Evolutionary conservation across 2,113 vertebrate genomes (phyloP), one percentile per base, ranked within the genome.

Genomic region (Hyla sarda): DNA sequence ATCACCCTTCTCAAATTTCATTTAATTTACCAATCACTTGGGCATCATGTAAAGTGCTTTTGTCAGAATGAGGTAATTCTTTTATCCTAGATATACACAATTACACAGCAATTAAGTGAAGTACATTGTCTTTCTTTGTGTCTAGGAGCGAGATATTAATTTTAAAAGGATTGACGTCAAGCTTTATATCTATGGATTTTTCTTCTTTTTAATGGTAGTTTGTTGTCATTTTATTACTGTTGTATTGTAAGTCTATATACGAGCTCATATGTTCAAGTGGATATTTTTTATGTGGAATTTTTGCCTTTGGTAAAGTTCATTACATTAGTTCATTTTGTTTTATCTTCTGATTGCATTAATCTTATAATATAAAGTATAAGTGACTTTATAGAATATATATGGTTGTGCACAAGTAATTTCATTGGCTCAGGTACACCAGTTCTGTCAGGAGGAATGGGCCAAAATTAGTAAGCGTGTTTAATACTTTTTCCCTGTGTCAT

Each of bases 21-120:
- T 47, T 84, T 84, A 2, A 84, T 48, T 84, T 76, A 47, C 74
- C 74, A 74, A 91, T 79, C 73, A 76, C 56, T 37, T 47, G 56
- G 82, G 25, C 62, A 60, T 13, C 21, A 88, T 37, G 72, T 86
- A 82, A 60, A 10, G 23, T 82, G 11, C 82, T 88, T 87, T 78
- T 89, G 72, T 28, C 45, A 8, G 45, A 74, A 65, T 81, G 78
- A 81, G 54, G 78, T 81, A 60, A 81, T 60, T 65, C 78, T 81
- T 65, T 62, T 65, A 60, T 81, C 78, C 58, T 65, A 81, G 54
- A 81, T 5, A 47, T 81, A 81, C 34, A 65, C 56, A 81, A 81
- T 62, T 81, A 62, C 54, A 65, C 34, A 47, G 34, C 78, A 81
- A 65, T 62, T 73, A 77, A 78, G 71, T 85, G 60, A 73, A 77